Evolutionary conservation across 2,888 invertebrate genomes (phyloP), one percentile per base, ranked within the genome.

Genomic region (Marronus borbonicus): DNA sequence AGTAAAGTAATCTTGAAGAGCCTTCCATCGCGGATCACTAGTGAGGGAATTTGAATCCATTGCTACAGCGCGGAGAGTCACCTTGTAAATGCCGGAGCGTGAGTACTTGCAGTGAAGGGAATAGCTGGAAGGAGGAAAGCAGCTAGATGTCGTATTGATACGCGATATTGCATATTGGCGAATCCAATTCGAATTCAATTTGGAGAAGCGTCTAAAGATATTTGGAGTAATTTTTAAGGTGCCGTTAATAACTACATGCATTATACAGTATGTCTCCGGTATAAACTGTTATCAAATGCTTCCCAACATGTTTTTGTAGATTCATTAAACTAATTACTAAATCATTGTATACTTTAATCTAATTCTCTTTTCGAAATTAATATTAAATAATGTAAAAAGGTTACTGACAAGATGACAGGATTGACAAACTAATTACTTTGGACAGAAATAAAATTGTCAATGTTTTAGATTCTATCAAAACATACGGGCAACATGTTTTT

Each of bases 1-100:
- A 82, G 94, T 90, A 87, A 93, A 97, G 88, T 93, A 94, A 78
- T 93, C 91, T 85, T 95, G 92, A 62, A 98, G 89, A 88, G 95
- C 93, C 85, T 93, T 91, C 91, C 92, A 98, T 14, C 39, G 44
- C 7, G 39, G 39, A 24, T 14, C 24, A 24, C 72, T 39, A 24
- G 60, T 60, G 20, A 74, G 72, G 28, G 58, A 44, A 10, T 24
- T 60, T 49, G 58, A 17, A 44, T 60, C 60, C 72, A 74, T 74
- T 44, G 24, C 24, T 44, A 24, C 17, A 20, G 44, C 3, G 20
- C 72, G 24, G 28, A 74, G 60, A 60, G 72, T 74, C 72, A 74
- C 72, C 72, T 74, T 74, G 60, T 39, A 60, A 74, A 28, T 44
- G 20, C 60, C 20, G 60, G 31, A 62, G 5, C 20, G 36, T 60